Conservation (phyloP, 2,113 vertebrate genomes). For the Aepyceros melampus region DNA sequence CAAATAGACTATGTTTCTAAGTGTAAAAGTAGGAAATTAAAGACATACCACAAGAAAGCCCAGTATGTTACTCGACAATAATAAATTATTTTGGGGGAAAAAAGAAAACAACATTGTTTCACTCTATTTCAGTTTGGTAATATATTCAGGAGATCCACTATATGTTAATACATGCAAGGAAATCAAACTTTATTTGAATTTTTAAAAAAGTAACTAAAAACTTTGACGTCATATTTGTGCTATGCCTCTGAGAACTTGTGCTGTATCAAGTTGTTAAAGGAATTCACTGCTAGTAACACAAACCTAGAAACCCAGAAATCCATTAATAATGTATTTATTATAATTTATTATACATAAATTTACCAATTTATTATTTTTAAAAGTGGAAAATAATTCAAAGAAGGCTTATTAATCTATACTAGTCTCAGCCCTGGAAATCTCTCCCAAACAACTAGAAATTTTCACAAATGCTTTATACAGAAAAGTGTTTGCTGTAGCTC, state of each 20-base stretch:
- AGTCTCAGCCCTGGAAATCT: not conserved
- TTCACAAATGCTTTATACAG: not conserved
- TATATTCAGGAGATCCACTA: not conserved
- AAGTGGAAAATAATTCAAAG: not conserved
- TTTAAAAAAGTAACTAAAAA: not conserved
- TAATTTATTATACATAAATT: not conserved
- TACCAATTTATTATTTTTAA: not conserved
- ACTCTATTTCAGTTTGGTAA: not conserved
- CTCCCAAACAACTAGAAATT: not conserved
- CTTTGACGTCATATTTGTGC: not conserved
- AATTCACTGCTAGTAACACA: not conserved
- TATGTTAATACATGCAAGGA: not conserved
- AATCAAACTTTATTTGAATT: not conserved
- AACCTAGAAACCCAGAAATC: not conserved
- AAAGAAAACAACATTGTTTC: not conserved
- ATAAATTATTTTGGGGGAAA: not conserved
- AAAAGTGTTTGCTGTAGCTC: not conserved
- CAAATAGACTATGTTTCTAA: not conserved
- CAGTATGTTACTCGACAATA: not conserved
- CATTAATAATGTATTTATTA: not conserved
- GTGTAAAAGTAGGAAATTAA: not conserved
- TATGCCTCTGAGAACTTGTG: not conserved
- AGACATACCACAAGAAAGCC: not conserved
- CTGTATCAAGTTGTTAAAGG: not conserved
- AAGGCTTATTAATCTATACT: not conserved